phyloP scores from a whole-genome alignment of 2,888 invertebrate genomes.

The Carterocephalus palaemon region DNA sequence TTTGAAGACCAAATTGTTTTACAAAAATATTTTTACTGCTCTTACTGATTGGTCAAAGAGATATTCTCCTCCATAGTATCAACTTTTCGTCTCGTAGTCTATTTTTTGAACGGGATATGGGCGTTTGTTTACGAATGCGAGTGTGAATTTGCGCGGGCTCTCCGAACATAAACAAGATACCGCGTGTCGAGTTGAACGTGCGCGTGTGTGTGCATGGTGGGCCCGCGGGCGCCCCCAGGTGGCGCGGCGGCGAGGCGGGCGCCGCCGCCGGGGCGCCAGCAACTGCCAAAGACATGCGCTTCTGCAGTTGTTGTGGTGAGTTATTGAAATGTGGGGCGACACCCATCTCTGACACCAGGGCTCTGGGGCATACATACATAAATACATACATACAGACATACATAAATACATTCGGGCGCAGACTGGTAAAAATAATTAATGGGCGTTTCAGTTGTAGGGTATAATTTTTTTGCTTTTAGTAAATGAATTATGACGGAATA shows the following conservation, averaged over 20 bases:
- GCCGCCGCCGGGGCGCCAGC: conserved; percentile 44
- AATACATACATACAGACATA: too few species aligned
- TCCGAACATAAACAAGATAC: conserved; percentile 47
- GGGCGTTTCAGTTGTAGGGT: too few species aligned
- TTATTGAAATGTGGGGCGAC: too few species aligned
- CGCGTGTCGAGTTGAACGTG: conserved; percentile 59
- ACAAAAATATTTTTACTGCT: too few species aligned
- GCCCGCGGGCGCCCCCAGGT: conserved; percentile 43
- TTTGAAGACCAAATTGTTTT: too few species aligned
- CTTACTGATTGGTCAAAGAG: not conserved
- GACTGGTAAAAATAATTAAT: too few species aligned
- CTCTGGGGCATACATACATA: too few species aligned
- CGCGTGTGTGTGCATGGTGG: conserved; percentile 61
- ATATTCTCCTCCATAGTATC: too few species aligned
- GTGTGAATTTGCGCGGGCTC: conserved; percentile 15
- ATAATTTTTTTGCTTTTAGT: conserved; percentile 39
- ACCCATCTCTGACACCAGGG: too few species aligned
- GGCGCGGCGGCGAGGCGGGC: conserved; percentile 58
- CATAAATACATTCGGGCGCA: too few species aligned
- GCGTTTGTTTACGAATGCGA: conserved; percentile 18
- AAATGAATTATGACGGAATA: conserved; percentile 7
- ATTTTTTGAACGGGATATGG: conserved; percentile 4
- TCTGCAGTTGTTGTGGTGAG: conserved; percentile 75
- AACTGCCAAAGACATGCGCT: conserved; percentile 68
- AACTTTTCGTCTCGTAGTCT: too few species aligned